Evolutionary conservation across 2,113 vertebrate genomes (phyloP).

Genomic region (Cheilinus undulatus): DNA sequence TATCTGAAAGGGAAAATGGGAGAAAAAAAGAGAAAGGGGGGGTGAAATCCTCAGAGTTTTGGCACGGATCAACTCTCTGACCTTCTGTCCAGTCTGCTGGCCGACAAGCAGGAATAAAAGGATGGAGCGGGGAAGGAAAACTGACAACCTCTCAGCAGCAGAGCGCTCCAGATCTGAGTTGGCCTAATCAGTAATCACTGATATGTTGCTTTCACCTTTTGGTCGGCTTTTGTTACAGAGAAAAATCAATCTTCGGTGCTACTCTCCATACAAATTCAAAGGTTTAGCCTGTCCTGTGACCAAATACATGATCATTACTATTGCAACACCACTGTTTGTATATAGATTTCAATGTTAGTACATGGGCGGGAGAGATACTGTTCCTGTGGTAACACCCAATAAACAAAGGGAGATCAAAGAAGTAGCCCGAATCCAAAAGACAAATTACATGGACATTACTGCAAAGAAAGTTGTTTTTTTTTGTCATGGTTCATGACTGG

Average conservation of each 20-base stretch:
- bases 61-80: constrained; percentile 81
- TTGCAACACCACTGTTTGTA: neutral
- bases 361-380: neutral
- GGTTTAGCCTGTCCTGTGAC: constrained; percentile 27
- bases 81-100: constrained; percentile 84
- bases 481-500: neutral
- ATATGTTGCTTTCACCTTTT: constrained; percentile 67
- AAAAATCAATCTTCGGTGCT: constrained; percentile 37
- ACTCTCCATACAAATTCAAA: constrained; percentile 29
- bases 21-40: constrained; percentile 47
- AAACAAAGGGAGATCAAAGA: neutral
- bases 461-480: neutral
- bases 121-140: constrained; percentile 66
- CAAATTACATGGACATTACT: neutral
- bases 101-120: constrained; percentile 72
- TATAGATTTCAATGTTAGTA: neutral
- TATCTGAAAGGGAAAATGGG: constrained; percentile 74
- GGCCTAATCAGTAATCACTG: constrained; percentile 64
- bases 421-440: neutral
- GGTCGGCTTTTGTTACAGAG: constrained; percentile 29
- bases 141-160: constrained; percentile 62
- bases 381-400: neutral
- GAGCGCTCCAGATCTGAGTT: constrained; percentile 59
- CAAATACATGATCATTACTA: constrained; percentile 15
- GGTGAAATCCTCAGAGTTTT: constrained; percentile 80